Base-by-base conservation (phyloP, 2,888 invertebrate species). In the Byasa hedistus region DNA sequence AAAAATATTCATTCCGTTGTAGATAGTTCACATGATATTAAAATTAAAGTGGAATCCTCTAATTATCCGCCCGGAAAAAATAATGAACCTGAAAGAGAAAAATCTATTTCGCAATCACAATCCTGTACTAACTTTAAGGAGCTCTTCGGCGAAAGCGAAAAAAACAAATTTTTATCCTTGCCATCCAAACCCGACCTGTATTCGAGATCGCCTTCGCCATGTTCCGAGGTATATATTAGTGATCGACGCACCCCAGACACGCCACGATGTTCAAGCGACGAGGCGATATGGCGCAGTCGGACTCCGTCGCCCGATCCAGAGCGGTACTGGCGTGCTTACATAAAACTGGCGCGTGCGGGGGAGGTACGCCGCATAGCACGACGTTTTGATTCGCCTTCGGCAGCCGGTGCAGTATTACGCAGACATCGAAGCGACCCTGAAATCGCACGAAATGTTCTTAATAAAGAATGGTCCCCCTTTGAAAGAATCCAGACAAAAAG, bases 351-450 rank as follows among this genome's bases (percentile, higher is more conserved):
- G 63, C 95, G 95, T 76, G 94, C 94, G 64, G 96, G 96, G 19
- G 96, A 96, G 79, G 97, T 97, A 27, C 93, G 93, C 63, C 94
- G 95, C 78, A 92, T 97, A n/a, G 94, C 94, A 71, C 93, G 95
- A 68, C 95, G 95, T 72, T 97, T 97, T 79, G 97, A 97, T 83
- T 94, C 94, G 73, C 90, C 93, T 59, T 92, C 94, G 65, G 93
- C 94, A 72, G 84, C 81, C 69, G 89, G 89, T 62, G 82, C 85
- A 19, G 86, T 91, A 23, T 84, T 94, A 73, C 92, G 95, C 72
- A 93, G 95, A 71, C 95, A 94, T 81, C 94, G 94, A 75, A 97
- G 97, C 84, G 96, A 97, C 83, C 96, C 97, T 17, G 96, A 96
- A 83, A 85, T 97, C 52, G 93, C 94, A 61, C 90, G 93, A 68